A percentile compares a stretch with the other conserved stretches of the same genome.
Conservation (phyloP, 2,888 invertebrate genomes). For the Dorcus parallelipipedus region DNA sequence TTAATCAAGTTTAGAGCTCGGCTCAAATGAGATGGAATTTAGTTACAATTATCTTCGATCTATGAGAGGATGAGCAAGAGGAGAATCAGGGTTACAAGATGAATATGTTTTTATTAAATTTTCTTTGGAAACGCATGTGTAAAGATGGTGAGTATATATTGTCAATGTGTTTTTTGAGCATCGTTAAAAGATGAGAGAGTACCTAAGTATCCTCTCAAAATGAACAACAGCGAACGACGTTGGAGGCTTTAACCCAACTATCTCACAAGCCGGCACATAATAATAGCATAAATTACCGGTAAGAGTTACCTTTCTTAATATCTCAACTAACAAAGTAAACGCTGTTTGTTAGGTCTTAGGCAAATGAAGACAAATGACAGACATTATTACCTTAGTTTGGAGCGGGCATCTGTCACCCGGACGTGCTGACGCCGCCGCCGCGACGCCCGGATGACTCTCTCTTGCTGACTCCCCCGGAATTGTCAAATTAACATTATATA, state of each 20-base stretch:
- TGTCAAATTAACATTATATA: conserved; percentile 37
- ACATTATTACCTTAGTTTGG: conserved; percentile 48
- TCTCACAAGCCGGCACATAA: conserved; percentile 9
- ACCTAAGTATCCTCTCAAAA: no score
- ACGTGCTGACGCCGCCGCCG: conserved; percentile 32
- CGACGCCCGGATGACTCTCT: conserved; percentile 31
- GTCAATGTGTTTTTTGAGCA: no score
- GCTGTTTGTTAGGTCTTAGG: conserved; percentile 41
- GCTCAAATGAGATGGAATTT: no score
- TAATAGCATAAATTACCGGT: conserved; percentile 27
- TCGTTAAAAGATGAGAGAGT: no score
- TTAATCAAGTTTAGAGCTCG: no score
- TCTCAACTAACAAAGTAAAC: conserved; percentile 32
- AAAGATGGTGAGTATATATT: no score
- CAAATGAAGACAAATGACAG: conserved; percentile 49
- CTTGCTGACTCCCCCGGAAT: conserved; percentile 31
- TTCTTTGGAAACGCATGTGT: no score
- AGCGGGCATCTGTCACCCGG: conserved; percentile 39
- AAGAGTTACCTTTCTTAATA: conserved; percentile 32
- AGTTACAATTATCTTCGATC: no score
- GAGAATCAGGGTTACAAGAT: no score
- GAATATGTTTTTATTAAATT: no score
- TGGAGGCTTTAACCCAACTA: not conserved
- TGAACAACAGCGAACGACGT: not conserved
- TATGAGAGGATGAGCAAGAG: no score